phyloP scores from a whole-genome alignment of 2,797 vertebrate species.

The Carduelis carduelis region DNA sequence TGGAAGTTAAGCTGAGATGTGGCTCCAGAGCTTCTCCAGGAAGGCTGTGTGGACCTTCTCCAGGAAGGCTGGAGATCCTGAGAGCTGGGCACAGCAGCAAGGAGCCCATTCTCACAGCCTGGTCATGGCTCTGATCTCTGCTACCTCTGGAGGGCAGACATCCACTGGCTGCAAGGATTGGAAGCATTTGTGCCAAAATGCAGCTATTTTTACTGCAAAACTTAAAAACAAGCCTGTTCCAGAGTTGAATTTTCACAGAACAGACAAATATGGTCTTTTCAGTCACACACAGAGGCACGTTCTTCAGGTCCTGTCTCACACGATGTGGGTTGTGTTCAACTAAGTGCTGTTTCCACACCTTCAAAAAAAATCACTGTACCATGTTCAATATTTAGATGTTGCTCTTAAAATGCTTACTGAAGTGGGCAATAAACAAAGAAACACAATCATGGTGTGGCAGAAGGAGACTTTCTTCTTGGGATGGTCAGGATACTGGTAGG shows the following conservation, averaged over 20 bases:
- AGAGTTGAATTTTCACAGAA: background rate
- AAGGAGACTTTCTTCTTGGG: background rate
- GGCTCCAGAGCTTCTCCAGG: background rate
- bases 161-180: background rate
- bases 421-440: background rate
- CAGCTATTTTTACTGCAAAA: background rate
- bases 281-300: rapidly evolving
- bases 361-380: background rate
- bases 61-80: background rate
- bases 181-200: background rate
- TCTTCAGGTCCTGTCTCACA: background rate
- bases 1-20: background rate
- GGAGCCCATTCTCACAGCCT: background rate
- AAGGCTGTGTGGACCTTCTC: background rate
- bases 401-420: background rate
- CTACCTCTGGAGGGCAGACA: background rate
- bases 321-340: background rate
- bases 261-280: background rate
- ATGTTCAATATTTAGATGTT: background rate
- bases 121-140: background rate
- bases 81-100: background rate
- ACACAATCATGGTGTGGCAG: background rate
- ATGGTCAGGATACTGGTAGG: background rate
- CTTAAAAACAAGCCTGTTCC: background rate
- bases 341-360: background rate